Base-by-base conservation (phyloP, 2,113 vertebrate genomes). In the Rhabdomys dilectus region DNA sequence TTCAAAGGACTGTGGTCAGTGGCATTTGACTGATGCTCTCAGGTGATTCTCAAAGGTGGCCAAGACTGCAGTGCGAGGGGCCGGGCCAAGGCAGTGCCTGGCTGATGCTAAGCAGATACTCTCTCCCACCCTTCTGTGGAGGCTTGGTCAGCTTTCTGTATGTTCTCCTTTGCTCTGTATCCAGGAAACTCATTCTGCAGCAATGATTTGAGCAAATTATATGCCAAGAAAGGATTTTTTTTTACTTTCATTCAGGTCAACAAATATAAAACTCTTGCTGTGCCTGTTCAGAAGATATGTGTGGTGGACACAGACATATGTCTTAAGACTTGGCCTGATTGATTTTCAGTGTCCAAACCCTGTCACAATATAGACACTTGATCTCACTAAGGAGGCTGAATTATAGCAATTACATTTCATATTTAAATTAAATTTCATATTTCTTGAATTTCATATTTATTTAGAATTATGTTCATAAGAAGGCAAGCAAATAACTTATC, bases 401-500 rank as follows among this genome's bases (percentile, higher is more conserved):
- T 29, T 29, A 60, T 1, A 85, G 53, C 16, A 15, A 39, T 29
- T 48, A 60, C 31, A 36, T 84, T 24, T 62, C 56, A 85, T 64
- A 64, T 31, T 82, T 86, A 76, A n/a, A n/a, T n/a, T n/a, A n/a
- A n/a, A n/a, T n/a, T n/a, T n/a, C n/a, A n/a, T n/a, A n/a, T n/a
- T 48, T 66, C 31, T 5, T 24, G 7, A 42, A 36, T 84, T 24
- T 62, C 56, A 85, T 64, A 64, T 31, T 82, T 86, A 76, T 78
- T 94, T 95, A 91, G 60, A 60, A 68, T 22, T 86, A 66, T 89
- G 58, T 72, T 87, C 68, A 48, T 31, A 86, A 86, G 36, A 95
- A 70, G 92, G 85, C 42, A 93, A 81, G 72, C 17, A 66, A 96
- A 87, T 22, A 51, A 85, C 89, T 96, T 77, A 39, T 39, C 78